Evolutionary conservation across 2,113 vertebrate genomes (phyloP).

Genomic region (Labeo rohita): DNA sequence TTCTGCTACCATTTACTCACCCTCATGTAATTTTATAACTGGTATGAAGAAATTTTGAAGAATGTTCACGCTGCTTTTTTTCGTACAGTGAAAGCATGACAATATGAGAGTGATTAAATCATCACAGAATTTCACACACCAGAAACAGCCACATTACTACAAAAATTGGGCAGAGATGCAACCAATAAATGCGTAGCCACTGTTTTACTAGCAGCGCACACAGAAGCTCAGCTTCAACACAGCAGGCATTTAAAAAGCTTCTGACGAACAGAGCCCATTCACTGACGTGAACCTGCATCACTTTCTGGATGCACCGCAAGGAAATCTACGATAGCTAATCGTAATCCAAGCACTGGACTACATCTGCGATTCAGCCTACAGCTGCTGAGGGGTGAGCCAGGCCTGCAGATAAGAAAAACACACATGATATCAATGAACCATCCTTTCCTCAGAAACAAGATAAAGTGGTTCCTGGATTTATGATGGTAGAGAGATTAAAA

Average conservation of each 20-base stretch:
- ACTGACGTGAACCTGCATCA: constrained; percentile 13
- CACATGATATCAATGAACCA: not conserved
- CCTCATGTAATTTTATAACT: not conserved
- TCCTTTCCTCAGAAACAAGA: constrained; percentile 13
- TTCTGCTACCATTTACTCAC: not conserved
- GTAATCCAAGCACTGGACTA: constrained; percentile 17
- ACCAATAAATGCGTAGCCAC: not conserved
- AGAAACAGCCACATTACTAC: not conserved
- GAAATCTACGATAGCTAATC: constrained; percentile 29
- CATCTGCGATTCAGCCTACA: constrained; percentile 28
- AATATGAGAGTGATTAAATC: not conserved
- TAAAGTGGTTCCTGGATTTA: constrained; percentile 8
- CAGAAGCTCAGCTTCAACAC: not conserved
- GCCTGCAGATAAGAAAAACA: constrained; percentile 9
- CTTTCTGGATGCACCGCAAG: not conserved
- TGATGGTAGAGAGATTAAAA: constrained; percentile 2
- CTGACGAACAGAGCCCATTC: not conserved
- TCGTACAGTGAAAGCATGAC: not conserved
- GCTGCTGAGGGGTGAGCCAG: not conserved
- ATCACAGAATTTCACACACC: not conserved
- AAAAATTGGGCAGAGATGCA: not conserved
- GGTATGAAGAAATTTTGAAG: not conserved
- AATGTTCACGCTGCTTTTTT: not conserved
- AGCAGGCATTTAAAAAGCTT: constrained; percentile 11
- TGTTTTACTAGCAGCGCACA: constrained; percentile 6